Conservation (phyloP, 2,113 vertebrate genomes). For the Phalacrocorax carbo region DNA sequence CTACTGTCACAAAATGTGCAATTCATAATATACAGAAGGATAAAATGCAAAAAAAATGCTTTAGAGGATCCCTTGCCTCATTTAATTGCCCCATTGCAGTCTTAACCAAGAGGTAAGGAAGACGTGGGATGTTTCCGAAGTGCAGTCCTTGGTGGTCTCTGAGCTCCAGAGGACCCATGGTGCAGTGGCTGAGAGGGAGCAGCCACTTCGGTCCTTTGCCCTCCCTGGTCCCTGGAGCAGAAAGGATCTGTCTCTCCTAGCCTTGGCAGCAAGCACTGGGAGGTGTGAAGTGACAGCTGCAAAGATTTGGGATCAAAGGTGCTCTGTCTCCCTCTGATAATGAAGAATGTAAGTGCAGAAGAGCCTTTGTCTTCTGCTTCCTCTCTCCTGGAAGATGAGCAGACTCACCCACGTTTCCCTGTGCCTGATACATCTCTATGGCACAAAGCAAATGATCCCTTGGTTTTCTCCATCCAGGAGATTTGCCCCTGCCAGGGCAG, state of each 20-base stretch:
- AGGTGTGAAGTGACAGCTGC: neutral
- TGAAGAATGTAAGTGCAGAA: rapidly evolving
- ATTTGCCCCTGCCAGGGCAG: neutral
- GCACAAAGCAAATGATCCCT: neutral
- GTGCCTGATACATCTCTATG: rapidly evolving
- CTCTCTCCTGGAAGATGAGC: neutral
- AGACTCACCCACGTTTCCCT: neutral
- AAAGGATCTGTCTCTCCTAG: neutral
- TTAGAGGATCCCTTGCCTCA: neutral
- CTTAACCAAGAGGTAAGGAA: neutral
- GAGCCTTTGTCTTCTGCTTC: neutral
- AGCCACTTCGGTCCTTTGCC: neutral
- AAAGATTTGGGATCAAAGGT: neutral
- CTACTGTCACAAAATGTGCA: neutral
- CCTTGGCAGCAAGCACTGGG: neutral
- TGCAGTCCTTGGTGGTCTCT: rapidly evolving
- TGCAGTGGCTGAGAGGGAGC: neutral
- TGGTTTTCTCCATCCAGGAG: neutral
- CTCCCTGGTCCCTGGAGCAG: neutral
- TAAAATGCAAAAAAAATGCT: neutral
- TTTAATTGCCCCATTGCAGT: neutral
- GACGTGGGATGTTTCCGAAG: neutral
- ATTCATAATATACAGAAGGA: neutral
- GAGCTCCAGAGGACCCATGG: neutral
- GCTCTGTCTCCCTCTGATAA: neutral